These are phyloP conservation scores for Lepilemur septentrionalis DNA, from an alignment of 2,797 vertebrate genomes.

Conservation along the genomic window DNA sequence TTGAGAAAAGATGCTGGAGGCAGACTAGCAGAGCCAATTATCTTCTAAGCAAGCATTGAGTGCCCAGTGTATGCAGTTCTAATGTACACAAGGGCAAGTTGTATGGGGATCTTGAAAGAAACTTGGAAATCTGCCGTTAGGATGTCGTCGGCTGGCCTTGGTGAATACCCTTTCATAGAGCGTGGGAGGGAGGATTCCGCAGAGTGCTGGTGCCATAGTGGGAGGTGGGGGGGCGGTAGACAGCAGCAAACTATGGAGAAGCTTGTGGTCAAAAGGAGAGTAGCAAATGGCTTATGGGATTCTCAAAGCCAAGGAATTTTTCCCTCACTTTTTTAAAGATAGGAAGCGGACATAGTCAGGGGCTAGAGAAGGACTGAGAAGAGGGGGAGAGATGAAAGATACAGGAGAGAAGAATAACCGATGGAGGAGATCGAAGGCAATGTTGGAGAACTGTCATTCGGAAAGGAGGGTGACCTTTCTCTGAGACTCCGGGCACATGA, in stretches of 20 bases:
- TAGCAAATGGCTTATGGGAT: background rate
- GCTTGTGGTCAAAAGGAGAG: background rate
- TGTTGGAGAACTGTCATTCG: background rate
- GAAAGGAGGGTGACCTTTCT: background rate
- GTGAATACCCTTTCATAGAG: background rate
- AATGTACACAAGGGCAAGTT: background rate
- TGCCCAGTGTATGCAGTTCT: background rate
- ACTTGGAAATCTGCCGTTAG: background rate
- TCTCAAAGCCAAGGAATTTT: background rate
- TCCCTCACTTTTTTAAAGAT: background rate
- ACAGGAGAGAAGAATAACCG: background rate
- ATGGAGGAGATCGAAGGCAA: background rate
- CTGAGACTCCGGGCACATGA: no score
- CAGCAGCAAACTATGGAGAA: background rate
- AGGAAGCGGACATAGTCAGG: background rate
- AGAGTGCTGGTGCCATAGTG: background rate
- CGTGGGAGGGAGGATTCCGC: fast-evolving
- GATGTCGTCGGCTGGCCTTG: background rate
- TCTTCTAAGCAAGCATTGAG: background rate
- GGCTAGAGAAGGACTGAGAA: background rate
- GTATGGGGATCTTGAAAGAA: background rate
- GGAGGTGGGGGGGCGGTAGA: background rate
- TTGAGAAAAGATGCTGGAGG: background rate
- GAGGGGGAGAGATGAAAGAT: background rate
- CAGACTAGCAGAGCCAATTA: background rate